Evolutionary conservation across 2,797 vertebrate genomes (phyloP).

Genomic region (Arctocebus calabarensis): DNA sequence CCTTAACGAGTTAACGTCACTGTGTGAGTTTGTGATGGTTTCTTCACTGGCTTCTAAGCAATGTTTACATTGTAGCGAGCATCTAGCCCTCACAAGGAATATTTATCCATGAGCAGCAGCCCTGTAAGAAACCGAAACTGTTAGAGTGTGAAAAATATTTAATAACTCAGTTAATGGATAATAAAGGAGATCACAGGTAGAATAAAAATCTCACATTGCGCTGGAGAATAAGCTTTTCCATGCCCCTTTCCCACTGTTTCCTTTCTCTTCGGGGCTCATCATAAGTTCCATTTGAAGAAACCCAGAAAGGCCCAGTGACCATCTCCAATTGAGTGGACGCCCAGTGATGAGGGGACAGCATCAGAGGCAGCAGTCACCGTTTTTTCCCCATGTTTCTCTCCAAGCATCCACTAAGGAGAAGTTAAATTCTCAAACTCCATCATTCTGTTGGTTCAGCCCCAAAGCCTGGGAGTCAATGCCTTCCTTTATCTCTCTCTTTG

Average conservation of each 20-base stretch:
- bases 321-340: background rate
- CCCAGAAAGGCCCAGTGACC: background rate
- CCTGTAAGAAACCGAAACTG: background rate
- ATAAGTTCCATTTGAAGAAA: constrained; percentile 39
- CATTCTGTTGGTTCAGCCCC: background rate
- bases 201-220: constrained; percentile 49
- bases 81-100: background rate
- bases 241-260: constrained; percentile 34
- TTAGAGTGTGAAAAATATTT: constrained; percentile 40
- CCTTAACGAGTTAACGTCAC: background rate
- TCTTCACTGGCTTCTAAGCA: background rate
- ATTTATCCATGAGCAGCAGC: background rate
- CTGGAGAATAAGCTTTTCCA: constrained; percentile 37
- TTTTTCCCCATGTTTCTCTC: background rate
- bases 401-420: background rate
- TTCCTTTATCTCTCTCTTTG: background rate
- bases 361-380: background rate
- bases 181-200: constrained; percentile 23
- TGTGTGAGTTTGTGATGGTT: background rate
- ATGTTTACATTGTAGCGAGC: background rate
- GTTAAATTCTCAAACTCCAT: background rate
- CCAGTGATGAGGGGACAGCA: background rate
- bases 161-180: constrained; percentile 47
- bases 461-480: background rate
- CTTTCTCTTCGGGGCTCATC: background rate